Percentiles rank a stretch among this genome's conserved stretches.
Conservation (phyloP, 1,140 invertebrate genomes). For the Trissolcus basalis region DNA sequence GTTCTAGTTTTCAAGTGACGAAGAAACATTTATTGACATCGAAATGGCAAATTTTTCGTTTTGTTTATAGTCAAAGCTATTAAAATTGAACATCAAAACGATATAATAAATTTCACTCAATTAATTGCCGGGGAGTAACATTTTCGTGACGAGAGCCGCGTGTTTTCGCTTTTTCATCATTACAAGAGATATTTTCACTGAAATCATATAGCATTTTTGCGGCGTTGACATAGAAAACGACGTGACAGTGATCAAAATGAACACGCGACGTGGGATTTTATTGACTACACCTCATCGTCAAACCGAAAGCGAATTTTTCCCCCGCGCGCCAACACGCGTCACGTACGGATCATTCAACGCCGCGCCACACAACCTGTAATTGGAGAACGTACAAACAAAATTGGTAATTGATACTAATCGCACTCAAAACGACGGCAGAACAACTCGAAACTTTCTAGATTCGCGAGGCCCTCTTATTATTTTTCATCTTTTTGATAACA, state of each 20-base stretch:
- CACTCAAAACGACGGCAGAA: slow-evolving; percentile 12
- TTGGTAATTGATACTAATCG: slow-evolving; percentile 21
- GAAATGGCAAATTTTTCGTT: too few relatives aligned
- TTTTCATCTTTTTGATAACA: too few relatives aligned
- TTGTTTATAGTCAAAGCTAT: too few relatives aligned
- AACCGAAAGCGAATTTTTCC: slow-evolving; percentile 46
- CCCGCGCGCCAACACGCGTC: slow-evolving; percentile 26
- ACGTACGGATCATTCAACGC: slow-evolving; percentile 35
- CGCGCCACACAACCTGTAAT: slow-evolving; percentile 7
- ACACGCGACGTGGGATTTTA: slow-evolving; percentile 21
- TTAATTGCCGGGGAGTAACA: too few relatives aligned
- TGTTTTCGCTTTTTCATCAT: too few relatives aligned
- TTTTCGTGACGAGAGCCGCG: too few relatives aligned
- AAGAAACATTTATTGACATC: too few relatives aligned
- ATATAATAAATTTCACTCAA: too few relatives aligned
- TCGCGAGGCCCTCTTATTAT: background rate
- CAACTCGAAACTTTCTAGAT: slow-evolving; percentile 16
- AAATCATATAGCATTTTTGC: slow-evolving; percentile 29
- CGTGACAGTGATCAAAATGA: slow-evolving; percentile 27
- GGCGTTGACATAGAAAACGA: slow-evolving; percentile 29
- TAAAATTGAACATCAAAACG: too few relatives aligned
- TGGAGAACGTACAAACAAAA: slow-evolving; percentile 15
- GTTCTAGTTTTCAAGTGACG: too few relatives aligned
- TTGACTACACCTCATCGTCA: slow-evolving; percentile 17
- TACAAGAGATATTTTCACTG: slow-evolving; percentile 13